phyloP scores from a whole-genome alignment of 2,797 vertebrate genomes.

The Phoeniculus purpureus region DNA sequence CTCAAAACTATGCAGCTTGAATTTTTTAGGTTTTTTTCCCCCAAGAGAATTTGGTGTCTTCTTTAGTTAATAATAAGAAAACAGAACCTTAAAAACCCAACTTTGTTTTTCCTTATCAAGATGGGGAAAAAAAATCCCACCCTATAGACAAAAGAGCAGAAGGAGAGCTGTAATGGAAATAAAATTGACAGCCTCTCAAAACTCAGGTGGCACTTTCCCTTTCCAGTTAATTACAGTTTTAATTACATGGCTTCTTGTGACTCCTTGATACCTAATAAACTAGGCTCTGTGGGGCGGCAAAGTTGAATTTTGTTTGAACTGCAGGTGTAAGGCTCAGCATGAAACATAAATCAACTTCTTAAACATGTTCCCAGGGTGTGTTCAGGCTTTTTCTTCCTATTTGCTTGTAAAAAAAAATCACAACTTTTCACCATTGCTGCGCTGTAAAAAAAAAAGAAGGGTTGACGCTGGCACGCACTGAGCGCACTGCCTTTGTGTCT shows the following conservation, averaged over 20 bases:
- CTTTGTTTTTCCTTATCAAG: conserved; percentile 55
- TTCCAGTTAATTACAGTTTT: conserved; percentile 86
- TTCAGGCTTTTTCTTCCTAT: conserved; percentile 78
- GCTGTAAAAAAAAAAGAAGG: neutral
- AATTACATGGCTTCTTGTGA: conserved; percentile 87
- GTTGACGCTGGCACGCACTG: conserved; percentile 23
- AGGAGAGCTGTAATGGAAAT: conserved; percentile 82
- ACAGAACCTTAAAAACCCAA: neutral
- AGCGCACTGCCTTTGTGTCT: conserved; percentile 62
- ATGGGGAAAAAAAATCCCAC: neutral
- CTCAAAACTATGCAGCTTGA: neutral
- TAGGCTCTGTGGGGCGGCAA: conserved; percentile 83
- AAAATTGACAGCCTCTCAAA: conserved; percentile 86
- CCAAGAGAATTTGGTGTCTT: neutral
- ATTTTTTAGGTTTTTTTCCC: neutral
- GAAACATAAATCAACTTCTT: conserved; percentile 85
- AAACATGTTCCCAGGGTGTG: conserved; percentile 81
- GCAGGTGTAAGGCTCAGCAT: conserved; percentile 84
- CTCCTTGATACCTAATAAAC: conserved; percentile 88
- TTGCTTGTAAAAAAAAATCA: conserved; percentile 73
- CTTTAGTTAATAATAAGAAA: neutral
- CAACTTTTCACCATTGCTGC: conserved; percentile 74
- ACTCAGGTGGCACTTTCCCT: conserved; percentile 86
- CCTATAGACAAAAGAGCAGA: conserved; percentile 74
- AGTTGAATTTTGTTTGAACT: conserved; percentile 85